Conservation (phyloP, 2,888 invertebrate species). For the Chaetogeoica ovagalla region DNA sequence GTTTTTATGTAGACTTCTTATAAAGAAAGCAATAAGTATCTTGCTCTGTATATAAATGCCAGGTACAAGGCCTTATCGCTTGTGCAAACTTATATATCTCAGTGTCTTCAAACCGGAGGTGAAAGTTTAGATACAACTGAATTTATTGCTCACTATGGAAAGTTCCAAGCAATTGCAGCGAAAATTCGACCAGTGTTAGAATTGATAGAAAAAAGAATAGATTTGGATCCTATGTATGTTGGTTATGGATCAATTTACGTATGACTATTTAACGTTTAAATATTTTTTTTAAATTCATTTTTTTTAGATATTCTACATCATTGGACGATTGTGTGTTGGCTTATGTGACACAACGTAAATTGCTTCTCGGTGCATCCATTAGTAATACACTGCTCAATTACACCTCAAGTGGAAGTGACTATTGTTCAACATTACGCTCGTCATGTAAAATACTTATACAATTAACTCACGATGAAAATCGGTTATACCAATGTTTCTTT, state of each 20-base stretch:
- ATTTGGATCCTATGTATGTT: constrained; percentile 71
- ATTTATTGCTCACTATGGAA: constrained; percentile 87
- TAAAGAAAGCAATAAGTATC: constrained; percentile 81
- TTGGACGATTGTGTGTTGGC: constrained; percentile 51
- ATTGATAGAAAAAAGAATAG: constrained; percentile 77
- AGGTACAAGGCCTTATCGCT: constrained; percentile 77
- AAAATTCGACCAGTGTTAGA: constrained; percentile 80
- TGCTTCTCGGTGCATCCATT: constrained; percentile 53
- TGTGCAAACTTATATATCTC: constrained; percentile 76
- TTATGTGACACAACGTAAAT: constrained; percentile 52
- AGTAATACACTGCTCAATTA: constrained; percentile 47
- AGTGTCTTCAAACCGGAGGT: constrained; percentile 56
- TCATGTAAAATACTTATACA: constrained; percentile 89
- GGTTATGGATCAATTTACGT: background rate
- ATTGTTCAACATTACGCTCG: constrained; percentile 81
- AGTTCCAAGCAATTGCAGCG: constrained; percentile 89
- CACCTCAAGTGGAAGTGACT: constrained; percentile 62
- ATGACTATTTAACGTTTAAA: constrained; percentile 8
- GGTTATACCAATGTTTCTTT: constrained; percentile 90
- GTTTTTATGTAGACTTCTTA: constrained; percentile 69
- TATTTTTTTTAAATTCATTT: constrained; percentile 5
- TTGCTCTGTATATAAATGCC: constrained; percentile 82
- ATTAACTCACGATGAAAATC: constrained; percentile 91
- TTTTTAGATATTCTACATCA: constrained; percentile 49
- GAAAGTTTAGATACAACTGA: constrained; percentile 54